A percentile compares a stretch with the other conserved stretches of the same genome.
Evolutionary conservation across 2,888 invertebrate species (phyloP).

Genomic region (Ischnus inquisitorius): DNA sequence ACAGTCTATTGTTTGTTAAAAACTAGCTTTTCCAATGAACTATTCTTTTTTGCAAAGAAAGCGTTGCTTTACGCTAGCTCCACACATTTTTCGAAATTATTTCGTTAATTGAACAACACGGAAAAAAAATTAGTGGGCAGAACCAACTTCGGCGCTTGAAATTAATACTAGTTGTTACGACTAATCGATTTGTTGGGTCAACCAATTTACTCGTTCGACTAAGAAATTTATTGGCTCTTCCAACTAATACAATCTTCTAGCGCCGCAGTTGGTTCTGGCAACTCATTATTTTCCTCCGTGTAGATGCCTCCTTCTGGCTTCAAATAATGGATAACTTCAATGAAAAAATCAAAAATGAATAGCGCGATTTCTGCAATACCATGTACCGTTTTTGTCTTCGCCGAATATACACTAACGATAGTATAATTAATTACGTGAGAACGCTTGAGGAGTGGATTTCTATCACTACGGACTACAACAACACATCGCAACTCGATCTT

Average conservation of each 20-base stretch:
- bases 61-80: neutral
- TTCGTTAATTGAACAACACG: neutral
- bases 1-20: no score
- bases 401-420: slow-evolving; percentile 37
- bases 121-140: no score
- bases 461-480: slow-evolving; percentile 40
- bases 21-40: no score
- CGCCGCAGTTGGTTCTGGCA: no score
- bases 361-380: neutral
- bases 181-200: no score
- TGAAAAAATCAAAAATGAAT: neutral
- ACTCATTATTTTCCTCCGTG: no score
- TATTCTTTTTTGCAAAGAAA: neutral
- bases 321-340: neutral
- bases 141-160: no score
- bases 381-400: neutral
- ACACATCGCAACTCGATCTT: slow-evolving; percentile 36
- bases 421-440: slow-evolving; percentile 58
- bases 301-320: neutral
- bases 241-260: no score
- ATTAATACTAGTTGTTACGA: no score
- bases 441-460: slow-evolving; percentile 49
- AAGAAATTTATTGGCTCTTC: no score
- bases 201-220: no score
- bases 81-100: neutral